Evolutionary conservation across 2,797 vertebrate species (phyloP).

Genomic region (Trichosurus vulpecula): DNA sequence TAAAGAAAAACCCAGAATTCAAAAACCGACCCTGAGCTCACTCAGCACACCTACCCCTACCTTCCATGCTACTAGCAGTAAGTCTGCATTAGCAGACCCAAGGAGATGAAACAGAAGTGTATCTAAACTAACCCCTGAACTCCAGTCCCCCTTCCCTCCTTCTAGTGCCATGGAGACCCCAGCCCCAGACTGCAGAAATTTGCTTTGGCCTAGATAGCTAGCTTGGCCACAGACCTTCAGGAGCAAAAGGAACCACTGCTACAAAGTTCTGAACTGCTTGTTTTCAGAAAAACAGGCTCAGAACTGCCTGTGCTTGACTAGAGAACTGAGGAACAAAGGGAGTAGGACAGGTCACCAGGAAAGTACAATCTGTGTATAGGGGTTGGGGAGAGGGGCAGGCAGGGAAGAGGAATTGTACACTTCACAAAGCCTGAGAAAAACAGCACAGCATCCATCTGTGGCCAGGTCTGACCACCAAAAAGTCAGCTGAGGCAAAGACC

Average conservation of each 20-base stretch:
- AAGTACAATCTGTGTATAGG: background rate
- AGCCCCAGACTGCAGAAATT: background rate
- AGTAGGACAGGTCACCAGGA: background rate
- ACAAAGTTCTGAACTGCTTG: background rate
- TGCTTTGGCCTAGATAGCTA: background rate
- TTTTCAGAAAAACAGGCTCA: background rate
- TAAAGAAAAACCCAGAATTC: background rate
- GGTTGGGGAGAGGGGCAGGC: accelerated
- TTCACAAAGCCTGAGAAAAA: background rate
- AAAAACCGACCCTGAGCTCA: background rate
- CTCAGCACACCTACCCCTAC: background rate
- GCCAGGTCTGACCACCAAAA: background rate
- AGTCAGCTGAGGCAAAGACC: background rate
- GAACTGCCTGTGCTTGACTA: too few species aligned
- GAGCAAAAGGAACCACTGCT: background rate
- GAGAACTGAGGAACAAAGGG: background rate
- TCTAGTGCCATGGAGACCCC: background rate
- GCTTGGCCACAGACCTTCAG: background rate
- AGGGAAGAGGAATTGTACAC: too few species aligned
- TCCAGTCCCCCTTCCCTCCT: background rate
- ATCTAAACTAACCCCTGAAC: background rate
- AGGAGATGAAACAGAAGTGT: background rate
- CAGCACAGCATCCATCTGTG: background rate
- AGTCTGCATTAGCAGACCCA: background rate
- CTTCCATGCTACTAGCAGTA: too few species aligned